A percentile compares a stretch with the other conserved stretches of the same genome.
Conservation (phyloP, 2,113 vertebrate genomes). For the Apeltes quadracus region DNA sequence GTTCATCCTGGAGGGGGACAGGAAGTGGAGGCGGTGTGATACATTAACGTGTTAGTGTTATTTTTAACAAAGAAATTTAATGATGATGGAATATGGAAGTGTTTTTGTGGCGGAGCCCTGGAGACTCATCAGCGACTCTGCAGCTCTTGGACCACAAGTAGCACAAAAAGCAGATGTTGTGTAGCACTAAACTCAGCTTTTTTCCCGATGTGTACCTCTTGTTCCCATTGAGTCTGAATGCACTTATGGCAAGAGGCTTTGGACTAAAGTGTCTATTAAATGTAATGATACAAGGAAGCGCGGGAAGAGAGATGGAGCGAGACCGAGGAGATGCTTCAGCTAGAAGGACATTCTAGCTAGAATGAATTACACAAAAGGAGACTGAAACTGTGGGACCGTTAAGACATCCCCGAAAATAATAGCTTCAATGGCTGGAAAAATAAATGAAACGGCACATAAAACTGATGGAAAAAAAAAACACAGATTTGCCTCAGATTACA, state of each 20-base stretch:
- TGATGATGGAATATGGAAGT: neutral
- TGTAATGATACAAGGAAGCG: neutral
- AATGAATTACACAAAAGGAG: neutral
- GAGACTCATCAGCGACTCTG: neutral
- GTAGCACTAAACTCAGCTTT: neutral
- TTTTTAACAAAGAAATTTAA: neutral
- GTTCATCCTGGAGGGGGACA: constrained; percentile 86
- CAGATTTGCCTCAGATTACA: neutral
- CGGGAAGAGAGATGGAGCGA: neutral
- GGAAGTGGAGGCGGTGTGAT: neutral
- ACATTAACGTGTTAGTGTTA: no score
- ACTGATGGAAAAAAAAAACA: neutral
- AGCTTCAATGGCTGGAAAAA: neutral
- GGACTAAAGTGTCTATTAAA: neutral
- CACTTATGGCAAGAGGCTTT: neutral
- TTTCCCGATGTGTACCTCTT: neutral
- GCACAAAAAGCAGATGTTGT: neutral
- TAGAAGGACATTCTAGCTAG: neutral
- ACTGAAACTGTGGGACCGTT: neutral
- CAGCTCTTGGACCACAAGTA: neutral
- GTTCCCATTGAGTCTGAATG: neutral
- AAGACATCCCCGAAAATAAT: neutral
- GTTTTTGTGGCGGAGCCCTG: neutral
- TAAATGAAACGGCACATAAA: neutral
- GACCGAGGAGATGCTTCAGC: neutral